Evolutionary conservation across 1,140 invertebrate species (phyloP).

Genomic region (Drosophila punjabiensis): DNA sequence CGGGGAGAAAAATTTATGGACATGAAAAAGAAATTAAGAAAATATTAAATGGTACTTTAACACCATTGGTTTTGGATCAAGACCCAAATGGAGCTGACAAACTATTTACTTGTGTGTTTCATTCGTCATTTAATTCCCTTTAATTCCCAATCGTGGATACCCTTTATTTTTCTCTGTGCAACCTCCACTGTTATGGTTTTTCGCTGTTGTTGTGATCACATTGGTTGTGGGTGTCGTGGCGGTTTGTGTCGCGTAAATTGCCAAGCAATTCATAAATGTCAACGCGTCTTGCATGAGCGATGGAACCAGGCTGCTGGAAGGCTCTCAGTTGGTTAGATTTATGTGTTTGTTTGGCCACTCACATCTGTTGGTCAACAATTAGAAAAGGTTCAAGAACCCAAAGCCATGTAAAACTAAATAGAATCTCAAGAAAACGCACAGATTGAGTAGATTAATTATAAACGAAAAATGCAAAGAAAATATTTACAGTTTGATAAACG

Average conservation of each 20-base stretch:
- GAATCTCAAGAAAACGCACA: not conserved
- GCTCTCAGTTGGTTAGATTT: conserved; percentile 48
- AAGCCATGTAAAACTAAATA: too few species aligned
- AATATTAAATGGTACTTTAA: too few species aligned
- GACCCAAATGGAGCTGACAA: too few species aligned
- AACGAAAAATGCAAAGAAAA: not conserved
- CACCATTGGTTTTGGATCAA: not conserved
- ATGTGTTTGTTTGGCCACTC: conserved; percentile 46
- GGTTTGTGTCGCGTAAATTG: conserved; percentile 75
- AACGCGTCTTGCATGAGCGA: conserved; percentile 7
- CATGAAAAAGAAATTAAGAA: too few species aligned
- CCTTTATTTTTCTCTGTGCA: conserved; percentile 14
- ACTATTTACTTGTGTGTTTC: not conserved
- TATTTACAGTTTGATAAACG: not conserved
- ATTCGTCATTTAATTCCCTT: not conserved
- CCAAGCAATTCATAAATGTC: conserved; percentile 82
- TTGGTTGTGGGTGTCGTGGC: conserved; percentile 65
- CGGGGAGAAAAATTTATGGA: not conserved
- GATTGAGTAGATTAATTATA: not conserved
- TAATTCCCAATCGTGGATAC: not conserved
- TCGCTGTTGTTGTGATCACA: conserved; percentile 4
- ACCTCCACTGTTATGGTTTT: not conserved
- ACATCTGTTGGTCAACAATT: conserved; percentile 44
- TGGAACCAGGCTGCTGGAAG: conserved; percentile 10
- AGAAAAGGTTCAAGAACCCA: conserved; percentile 34